Base-by-base conservation (phyloP, 2,888 invertebrate genomes). In the Drosophila niveifrons region DNA sequence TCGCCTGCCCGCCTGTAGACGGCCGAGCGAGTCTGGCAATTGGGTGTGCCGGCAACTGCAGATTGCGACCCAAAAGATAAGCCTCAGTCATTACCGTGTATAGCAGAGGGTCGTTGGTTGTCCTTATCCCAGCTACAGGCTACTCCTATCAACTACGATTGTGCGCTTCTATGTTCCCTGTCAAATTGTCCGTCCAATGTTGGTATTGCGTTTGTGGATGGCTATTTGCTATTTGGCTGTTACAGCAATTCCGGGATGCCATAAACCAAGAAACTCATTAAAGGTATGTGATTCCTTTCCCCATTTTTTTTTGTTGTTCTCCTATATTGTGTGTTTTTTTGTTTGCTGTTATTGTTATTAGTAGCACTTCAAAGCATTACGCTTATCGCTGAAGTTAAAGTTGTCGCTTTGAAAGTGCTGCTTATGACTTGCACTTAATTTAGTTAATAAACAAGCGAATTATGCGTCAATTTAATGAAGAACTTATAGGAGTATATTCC, bases 81-180 rank as follows among this genome's bases (percentile, higher is more conserved):
- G 89, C 82, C 89, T 79, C 69, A 71, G 87, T 81, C 83, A 88
- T 83, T 83, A 87, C 82, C 83, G 87, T 77, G 84, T 69, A 39
- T 69, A 39, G 66, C 74, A 68, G 66, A 61, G 70, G 63, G 46
- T 67, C 55, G 46, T 58, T 46, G 41, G 46, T 58, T 46, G 41
- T 63, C 62, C 62, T 78, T 76, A 75, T 78, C 63, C 61, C 4
- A 17, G 17, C 4, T 23, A 29, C 44, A 46, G 48, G 43, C 50
- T 58, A 47, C 36, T 57, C 13, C n/a, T 9, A 15, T 47, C 66
- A 39, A 18, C 17, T 31, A 17, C 18, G 3, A 17, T n/a, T 48
- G 13, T 36, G 1, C 6, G 3, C 11, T 39, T 17, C 39, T 58
- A 23, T 67, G 57, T 41, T 56, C 17, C 51, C 41, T 72, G 67